Evolutionary conservation across 1,140 invertebrate species (phyloP).

Genomic region (Cataglyphis hispanica): DNA sequence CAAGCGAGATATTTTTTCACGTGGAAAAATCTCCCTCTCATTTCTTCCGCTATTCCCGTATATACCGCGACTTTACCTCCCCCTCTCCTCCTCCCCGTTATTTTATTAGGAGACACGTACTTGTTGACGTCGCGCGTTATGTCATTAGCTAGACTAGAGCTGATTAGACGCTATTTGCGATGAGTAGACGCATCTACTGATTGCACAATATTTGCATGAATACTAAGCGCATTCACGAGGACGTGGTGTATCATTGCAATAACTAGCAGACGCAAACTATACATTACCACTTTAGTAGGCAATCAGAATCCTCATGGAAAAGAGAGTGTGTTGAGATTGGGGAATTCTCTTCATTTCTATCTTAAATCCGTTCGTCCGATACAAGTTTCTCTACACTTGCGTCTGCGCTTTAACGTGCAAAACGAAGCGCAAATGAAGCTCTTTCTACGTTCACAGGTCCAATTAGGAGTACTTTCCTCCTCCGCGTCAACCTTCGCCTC

Average conservation of each 20-base stretch:
- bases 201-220: constrained; percentile 64
- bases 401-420: constrained; percentile 1
- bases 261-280: constrained; percentile 16
- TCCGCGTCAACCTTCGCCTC: constrained; percentile 5
- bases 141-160: constrained; percentile 1
- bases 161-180: constrained; percentile 52
- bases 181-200: constrained; percentile 22
- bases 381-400: constrained; percentile 24
- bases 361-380: constrained; percentile 32
- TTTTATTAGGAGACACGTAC: constrained; percentile 21
- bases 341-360: constrained; percentile 64
- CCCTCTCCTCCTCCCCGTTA: background rate
- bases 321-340: background rate
- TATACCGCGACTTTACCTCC: background rate
- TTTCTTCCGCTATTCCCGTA: background rate
- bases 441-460: constrained; percentile 63
- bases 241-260: constrained; percentile 41
- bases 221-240: constrained; percentile 29
- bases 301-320: too few relatives aligned
- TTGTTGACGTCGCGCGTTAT: constrained; percentile 30
- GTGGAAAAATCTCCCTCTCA: background rate
- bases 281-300: constrained; percentile 7
- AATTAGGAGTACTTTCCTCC: constrained; percentile 63
- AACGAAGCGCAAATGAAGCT: constrained; percentile 71
- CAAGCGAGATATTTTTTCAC: constrained; percentile 25